These are phyloP conservation scores for Ecliptopera silaceata DNA, from an alignment of 2,888 invertebrate species.

Conservation along the genomic window DNA sequence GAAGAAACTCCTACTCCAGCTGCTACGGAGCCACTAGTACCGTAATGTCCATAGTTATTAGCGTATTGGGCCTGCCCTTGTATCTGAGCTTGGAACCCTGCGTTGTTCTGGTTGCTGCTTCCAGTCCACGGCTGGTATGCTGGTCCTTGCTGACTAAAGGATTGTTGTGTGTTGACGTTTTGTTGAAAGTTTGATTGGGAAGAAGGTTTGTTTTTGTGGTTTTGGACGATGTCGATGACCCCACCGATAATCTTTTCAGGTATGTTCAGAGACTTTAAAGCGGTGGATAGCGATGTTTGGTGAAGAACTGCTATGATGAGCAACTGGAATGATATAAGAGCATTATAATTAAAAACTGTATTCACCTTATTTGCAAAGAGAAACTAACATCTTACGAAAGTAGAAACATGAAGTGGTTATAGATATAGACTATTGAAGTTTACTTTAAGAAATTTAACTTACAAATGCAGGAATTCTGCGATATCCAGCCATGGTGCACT, in stretches of 20 bases:
- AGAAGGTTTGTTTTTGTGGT: conserved; percentile 68
- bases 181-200: conserved; percentile 42
- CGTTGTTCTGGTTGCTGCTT: conserved; percentile 35
- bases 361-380: neutral
- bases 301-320: conserved; percentile 39
- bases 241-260: conserved; percentile 75
- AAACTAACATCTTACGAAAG: neutral
- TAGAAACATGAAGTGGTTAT: too few species aligned
- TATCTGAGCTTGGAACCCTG: conserved; percentile 28
- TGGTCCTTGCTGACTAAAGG: conserved; percentile 42
- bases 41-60: conserved; percentile 29
- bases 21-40: conserved; percentile 16
- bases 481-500: conserved; percentile 54
- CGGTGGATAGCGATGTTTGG: conserved; percentile 33
- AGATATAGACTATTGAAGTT: too few species aligned
- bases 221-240: conserved; percentile 74
- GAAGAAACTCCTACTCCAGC: conserved; percentile 18
- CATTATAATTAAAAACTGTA: neutral
- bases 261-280: conserved; percentile 57
- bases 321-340: conserved; percentile 43
- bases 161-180: conserved; percentile 39
- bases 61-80: conserved; percentile 34
- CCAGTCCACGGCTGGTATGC: conserved; percentile 42
- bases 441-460: conserved; percentile 42
- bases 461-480: conserved; percentile 51